Conservation (phyloP, 2,113 vertebrate species). For the Poeciliopsis turrubarensis region DNA sequence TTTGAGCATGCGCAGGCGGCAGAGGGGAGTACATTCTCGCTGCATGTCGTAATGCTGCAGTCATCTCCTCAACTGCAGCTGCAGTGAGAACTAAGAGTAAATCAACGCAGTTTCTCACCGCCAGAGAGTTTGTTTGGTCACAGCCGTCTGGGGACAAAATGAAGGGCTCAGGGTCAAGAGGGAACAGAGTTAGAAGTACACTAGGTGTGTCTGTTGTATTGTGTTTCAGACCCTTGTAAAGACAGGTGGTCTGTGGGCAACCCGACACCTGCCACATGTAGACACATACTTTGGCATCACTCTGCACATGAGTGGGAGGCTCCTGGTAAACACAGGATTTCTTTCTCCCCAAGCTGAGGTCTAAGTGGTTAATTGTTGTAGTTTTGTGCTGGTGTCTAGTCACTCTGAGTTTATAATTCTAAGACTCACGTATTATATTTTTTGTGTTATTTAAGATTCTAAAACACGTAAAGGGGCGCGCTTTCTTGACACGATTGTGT, state of each 20-base stretch:
- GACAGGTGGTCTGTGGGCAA: constrained; percentile 51
- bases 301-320: constrained; percentile 1
- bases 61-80: constrained; percentile 34
- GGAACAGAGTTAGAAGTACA: not conserved
- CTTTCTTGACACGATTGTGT: not conserved
- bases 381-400: too few relatives aligned
- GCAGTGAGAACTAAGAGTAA: constrained; percentile 21
- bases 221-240: constrained; percentile 29
- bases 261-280: constrained; percentile 35
- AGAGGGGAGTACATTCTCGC: constrained; percentile 49
- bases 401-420: not conserved
- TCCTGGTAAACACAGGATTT: not conserved
- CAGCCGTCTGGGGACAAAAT: not conserved
- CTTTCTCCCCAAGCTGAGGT: not conserved
- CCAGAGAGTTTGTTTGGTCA: not conserved
- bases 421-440: not conserved
- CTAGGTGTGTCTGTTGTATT: constrained; percentile 1
- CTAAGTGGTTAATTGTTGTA: not conserved
- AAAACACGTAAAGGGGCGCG: not conserved
- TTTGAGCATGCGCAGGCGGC: constrained; percentile 51
- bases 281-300: constrained; percentile 3
- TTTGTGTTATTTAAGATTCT: not conserved
- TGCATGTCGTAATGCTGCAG: constrained; percentile 51
- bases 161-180: not conserved
- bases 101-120: not conserved